Evolutionary conservation across 2,113 vertebrate species (phyloP), one percentile per base, ranked within the genome.

Genomic region (Dolichallabes microphthalmus): DNA sequence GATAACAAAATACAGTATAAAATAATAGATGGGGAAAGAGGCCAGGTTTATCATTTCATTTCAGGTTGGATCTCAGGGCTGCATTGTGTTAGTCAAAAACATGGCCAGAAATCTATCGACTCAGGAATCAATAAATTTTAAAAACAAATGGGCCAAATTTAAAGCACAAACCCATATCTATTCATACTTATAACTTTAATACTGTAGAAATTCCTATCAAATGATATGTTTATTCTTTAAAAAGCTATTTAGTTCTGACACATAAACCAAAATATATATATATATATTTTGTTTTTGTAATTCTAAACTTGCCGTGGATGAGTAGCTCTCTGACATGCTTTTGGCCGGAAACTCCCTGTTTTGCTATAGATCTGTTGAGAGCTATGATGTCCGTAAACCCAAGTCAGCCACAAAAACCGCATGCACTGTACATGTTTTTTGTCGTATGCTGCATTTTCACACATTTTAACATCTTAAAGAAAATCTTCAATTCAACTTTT

Each of bases 311-410:
- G 45, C 8, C 2, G 15, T 27, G 14, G 27, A 75, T 52, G 13
- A 27, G 50, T 53, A 57, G 8, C 52, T 35, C 53, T 22, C 55
- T 35, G 85, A 91, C 77, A 75, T 86, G 2, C 80, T 87, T 30
- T 52, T 10, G 35, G 84, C 74, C 73, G 84, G 80, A 91, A 91
- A 88, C 84, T 84, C 80, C 75, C 55, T 27, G 90, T 89, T 93
- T 92, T 92, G 88, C 79, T 90, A 90, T 89, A 89, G 86, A 92
- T 93, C 92, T 89, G 92, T 90, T 88, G n/a, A 74, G 3, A 76
- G 61, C n/a, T 81, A 32, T 81, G 45, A 13, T 13, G 15, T 57
- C 30, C 19, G 66, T 57, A 83, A 84, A 84, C 66, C 55, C 11
- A 27, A 76, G 45, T 11, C 61, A 57, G 27, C 53, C 58, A 68